phyloP scores from a whole-genome alignment of 2,888 invertebrate species.

The Itoplectis maculator region DNA sequence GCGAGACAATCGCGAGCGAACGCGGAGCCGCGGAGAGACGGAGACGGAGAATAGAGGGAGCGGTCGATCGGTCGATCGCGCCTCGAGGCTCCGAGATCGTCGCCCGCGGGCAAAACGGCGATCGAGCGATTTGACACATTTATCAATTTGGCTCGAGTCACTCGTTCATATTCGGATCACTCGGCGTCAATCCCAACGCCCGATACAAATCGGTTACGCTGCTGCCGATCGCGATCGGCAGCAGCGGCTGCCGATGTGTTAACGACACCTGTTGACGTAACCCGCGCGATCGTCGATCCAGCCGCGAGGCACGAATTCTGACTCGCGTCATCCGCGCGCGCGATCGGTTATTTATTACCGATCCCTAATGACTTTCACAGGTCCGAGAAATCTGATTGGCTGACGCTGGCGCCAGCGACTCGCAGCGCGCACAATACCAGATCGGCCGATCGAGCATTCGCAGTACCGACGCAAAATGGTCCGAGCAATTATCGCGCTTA shows the following conservation, averaged over 20 bases:
- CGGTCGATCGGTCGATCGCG: background rate
- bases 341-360: background rate
- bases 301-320: background rate
- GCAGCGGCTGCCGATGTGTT: background rate
- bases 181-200: background rate
- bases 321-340: background rate
- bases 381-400: slow-evolving; percentile 1
- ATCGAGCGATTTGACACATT: slow-evolving; percentile 11
- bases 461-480: no score
- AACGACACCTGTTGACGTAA: slow-evolving; percentile 15
- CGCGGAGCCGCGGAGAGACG: background rate
- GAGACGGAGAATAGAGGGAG: background rate
- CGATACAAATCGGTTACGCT: slow-evolving; percentile 16
- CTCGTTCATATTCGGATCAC: no score
- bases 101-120: background rate
- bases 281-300: background rate
- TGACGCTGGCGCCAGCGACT: no score
- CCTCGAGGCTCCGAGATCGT: background rate
- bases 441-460: slow-evolving; percentile 23
- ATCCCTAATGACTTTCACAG: background rate
- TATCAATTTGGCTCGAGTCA: slow-evolving; percentile 12
- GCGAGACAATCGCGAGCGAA: background rate
- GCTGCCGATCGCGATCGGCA: background rate
- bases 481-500: no score
- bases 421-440: background rate